Evolutionary conservation across 2,113 vertebrate species (phyloP).

Genomic region (Phaethon lepturus): DNA sequence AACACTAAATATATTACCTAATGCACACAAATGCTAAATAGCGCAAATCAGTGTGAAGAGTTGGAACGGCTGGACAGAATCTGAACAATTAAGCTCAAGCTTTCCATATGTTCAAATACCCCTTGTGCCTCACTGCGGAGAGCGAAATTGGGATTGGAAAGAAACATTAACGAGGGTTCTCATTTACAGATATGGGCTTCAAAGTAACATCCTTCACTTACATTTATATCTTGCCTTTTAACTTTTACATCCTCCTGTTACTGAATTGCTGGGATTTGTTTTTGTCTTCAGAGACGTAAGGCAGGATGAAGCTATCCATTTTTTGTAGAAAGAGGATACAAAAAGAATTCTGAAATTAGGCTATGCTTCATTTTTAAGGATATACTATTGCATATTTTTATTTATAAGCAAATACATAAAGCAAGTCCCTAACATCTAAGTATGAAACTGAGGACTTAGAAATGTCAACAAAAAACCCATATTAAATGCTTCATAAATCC

Average conservation of each 20-base stretch:
- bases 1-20: conserved; percentile 59
- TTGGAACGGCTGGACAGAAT: conserved; percentile 24
- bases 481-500: neutral
- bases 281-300: neutral
- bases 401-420: neutral
- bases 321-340: neutral
- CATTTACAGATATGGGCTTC: neutral
- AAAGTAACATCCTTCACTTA: neutral
- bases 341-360: neutral
- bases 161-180: neutral
- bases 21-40: conserved; percentile 59
- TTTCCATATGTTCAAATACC: neutral
- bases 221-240: neutral
- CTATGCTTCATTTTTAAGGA: neutral
- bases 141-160: neutral
- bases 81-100: conserved; percentile 46
- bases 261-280: neutral
- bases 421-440: neutral
- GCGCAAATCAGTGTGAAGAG: conserved; percentile 8
- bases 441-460: neutral
- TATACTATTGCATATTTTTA: neutral
- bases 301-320: neutral
- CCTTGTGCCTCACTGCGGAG: neutral
- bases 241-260: neutral
- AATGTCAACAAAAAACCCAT: neutral